These are phyloP conservation scores for Drosophila littoralis DNA, from an alignment of 1,140 invertebrate species.

Conservation along the genomic window DNA sequence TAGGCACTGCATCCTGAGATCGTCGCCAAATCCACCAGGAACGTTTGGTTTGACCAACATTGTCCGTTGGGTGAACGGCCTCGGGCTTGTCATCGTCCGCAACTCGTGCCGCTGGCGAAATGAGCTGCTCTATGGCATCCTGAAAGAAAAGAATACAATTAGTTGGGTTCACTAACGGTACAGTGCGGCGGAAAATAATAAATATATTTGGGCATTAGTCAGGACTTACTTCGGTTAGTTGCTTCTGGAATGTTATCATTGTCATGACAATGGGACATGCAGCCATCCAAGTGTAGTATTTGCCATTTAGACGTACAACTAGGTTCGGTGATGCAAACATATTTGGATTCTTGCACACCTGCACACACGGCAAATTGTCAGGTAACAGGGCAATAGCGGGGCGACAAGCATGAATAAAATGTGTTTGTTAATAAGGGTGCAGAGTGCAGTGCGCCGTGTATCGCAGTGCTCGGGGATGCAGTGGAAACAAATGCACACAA, in stretches of 20 bases:
- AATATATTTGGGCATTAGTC: background rate
- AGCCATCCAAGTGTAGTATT: conserved; percentile 94
- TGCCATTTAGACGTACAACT: conserved; percentile 93
- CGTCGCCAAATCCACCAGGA: conserved; percentile 92
- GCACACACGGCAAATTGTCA: conserved; percentile 16
- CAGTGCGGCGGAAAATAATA: background rate
- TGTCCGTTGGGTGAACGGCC: conserved; percentile 61
- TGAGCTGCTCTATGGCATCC: conserved; percentile 81
- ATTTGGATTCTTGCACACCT: conserved; percentile 92
- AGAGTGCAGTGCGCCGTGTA: conserved; percentile 49
- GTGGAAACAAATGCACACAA: conserved; percentile 37
- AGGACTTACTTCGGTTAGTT: conserved; percentile 86
- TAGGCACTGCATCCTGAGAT: conserved; percentile 84
- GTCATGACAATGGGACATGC: conserved; percentile 95
- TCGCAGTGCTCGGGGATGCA: conserved; percentile 53
- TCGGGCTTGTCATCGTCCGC: conserved; percentile 68
- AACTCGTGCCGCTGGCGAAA: conserved; percentile 43
- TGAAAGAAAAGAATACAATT: conserved; percentile 22
- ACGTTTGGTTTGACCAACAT: conserved; percentile 80
- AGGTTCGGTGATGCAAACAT: conserved; percentile 93
- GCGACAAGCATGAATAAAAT: conserved; percentile 35
- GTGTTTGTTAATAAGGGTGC: conserved; percentile 22
- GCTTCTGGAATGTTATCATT: conserved; percentile 92
- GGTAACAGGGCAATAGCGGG: conserved; percentile 38
- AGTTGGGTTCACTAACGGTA: conserved; percentile 8